Evolutionary conservation across 2,888 invertebrate genomes (phyloP), one percentile per base, ranked within the genome.

Genomic region (Callyntrura sp.): DNA sequence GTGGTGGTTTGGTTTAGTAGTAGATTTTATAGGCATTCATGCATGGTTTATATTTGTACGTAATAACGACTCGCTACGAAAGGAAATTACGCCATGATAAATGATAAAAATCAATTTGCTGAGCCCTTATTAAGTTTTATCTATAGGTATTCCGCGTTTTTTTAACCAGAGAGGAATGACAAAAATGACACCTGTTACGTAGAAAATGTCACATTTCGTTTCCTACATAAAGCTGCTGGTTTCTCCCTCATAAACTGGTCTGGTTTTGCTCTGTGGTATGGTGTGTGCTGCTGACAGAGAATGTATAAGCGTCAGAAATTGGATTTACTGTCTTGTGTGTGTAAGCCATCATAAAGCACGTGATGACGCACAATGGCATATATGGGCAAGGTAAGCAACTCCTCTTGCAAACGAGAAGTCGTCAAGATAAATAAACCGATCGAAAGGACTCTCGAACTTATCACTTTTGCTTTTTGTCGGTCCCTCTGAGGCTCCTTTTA

Each of bases 361-460:
- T 17, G 51, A 55, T 55, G 78, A 55, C 55, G 55, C 57, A 78
- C 51, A 57, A 48, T 78, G 17, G 57, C 78, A 78, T 78, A 78
- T 78, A 78, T 78, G 78, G 78, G 78, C 78, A 78, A 78, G 78
- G 78, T 25, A 78, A 78, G 55, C 55, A 55, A 78, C 55, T 55
- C 55, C 55, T 55, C 78, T 55, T 12, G 9, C 14, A 57, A 76
- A 76, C 8, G 8, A 51, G 48, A 25, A 55, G 55, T 78, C 51
- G 78, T 57, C 55, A 55, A 78, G 78, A 78, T 78, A 78, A 78
- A 78, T 78, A 78, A 78, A 78, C 78, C 78, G 57, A 78, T 78
- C 55, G 55, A 55, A 55, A 78, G 55, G 55, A 55, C 28, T 78
- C 78, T 55, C 17, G 9, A 48, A 76, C 51, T 78, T 78, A 55